phyloP scores from a whole-genome alignment of 2,888 invertebrate species.

The Melinaea menophilus region DNA sequence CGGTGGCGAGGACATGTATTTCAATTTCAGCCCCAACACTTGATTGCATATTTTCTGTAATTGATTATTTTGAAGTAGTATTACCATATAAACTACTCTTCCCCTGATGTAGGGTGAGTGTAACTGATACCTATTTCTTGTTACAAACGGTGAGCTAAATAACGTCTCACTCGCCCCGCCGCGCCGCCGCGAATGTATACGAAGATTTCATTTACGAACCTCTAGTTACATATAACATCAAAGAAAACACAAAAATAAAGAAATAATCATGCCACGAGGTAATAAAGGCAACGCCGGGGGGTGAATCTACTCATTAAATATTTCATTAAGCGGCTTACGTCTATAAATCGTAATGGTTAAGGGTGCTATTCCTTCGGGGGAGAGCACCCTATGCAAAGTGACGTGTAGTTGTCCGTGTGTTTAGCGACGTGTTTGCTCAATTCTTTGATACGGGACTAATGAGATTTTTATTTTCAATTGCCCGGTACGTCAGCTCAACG shows the following conservation, averaged over 20 bases:
- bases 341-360: constrained; percentile 7
- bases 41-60: constrained; percentile 30
- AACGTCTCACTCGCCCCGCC: not conserved
- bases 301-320: constrained; percentile 16
- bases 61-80: constrained; percentile 28
- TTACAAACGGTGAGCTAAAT: not conserved
- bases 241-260: constrained; percentile 8
- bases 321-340: constrained; percentile 6
- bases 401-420: no score
- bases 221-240: constrained; percentile 4
- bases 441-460: no score
- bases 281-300: constrained; percentile 15
- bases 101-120: constrained; percentile 5
- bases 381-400: constrained; percentile 7
- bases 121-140: constrained; percentile 7
- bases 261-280: constrained; percentile 11
- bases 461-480: no score
- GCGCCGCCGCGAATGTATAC: not conserved
- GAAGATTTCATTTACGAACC: not conserved
- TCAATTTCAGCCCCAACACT: constrained; percentile 18
- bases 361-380: constrained; percentile 6
- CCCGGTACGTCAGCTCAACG: no score
- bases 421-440: no score
- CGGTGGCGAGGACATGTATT: not conserved
- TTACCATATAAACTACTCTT: constrained; percentile 24